Base-by-base conservation (phyloP, 2,888 invertebrate genomes). In the Cephus sareptanus region DNA sequence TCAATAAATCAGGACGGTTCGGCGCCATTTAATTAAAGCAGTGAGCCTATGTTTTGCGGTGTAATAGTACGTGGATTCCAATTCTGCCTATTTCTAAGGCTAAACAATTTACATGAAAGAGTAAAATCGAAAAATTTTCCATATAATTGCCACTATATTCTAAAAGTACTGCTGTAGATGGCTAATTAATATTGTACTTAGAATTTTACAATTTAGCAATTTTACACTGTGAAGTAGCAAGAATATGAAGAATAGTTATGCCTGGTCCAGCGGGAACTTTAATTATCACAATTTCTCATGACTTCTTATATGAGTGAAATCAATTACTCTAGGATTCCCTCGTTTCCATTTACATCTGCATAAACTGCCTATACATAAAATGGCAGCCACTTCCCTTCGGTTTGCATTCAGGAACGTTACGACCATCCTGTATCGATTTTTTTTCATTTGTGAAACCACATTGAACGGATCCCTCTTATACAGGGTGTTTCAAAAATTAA, bases 1-100 rank as follows among this genome's bases (percentile, higher is more conserved):
- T 56, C 75, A 73, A 78, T 78, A 78, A 78, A 78, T 78, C 78
- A 78, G 78, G 73, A 73, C 71, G 76, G 78, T 78, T 78, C 76
- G 75, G 71, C 78, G 76, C 68, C 78, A 75, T 78, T 78, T 78
- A 78, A 78, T 78, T 78, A 78, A 78, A 73, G 78, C 78, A 78
- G 78, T n/a, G 69, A 71, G 78, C 78, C 76, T 78, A 78, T 75
- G 78, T 75, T 73, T 75, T 56, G 78, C 76, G 76, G 73, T 76
- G 78, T 78, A 78, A 76, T 78, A 75, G 76, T 70, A 73, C 75
- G 76, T 34, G 15, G 34, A 75, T 78, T 78, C 73, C 23, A 69
- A 33, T 35, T 33, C 35, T 71, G 23, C 2, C 23, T 56, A 23
- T 56, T 56, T 56, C 56, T 2, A 56, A 56, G 23, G 23, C 56